Evolutionary conservation across 2,888 invertebrate species (phyloP).

Genomic region (Scelioninae gen. 1): DNA sequence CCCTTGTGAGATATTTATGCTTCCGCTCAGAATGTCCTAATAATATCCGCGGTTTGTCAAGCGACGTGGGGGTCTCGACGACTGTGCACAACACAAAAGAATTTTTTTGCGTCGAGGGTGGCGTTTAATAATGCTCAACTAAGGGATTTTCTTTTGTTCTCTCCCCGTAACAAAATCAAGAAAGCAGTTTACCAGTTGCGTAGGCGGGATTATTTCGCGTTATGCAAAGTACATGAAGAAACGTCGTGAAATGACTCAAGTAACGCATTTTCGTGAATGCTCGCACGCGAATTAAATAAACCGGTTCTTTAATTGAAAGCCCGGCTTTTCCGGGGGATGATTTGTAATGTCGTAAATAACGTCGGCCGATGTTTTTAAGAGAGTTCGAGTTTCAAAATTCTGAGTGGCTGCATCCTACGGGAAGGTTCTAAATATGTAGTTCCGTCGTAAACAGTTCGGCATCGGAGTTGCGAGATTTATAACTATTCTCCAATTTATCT

Average conservation of each 20-base stretch:
- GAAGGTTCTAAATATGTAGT: conserved; percentile 51
- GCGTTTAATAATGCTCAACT: conserved; percentile 66
- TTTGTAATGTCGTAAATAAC: conserved; percentile 40
- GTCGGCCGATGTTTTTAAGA: conserved; percentile 31
- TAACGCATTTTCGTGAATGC: neutral
- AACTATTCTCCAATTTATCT: conserved; percentile 51
- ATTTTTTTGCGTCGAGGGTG: conserved; percentile 71
- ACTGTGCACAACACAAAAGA: conserved; percentile 66
- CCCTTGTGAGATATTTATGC: conserved; percentile 73
- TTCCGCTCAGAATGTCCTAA: conserved; percentile 72
- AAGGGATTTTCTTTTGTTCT: conserved; percentile 70
- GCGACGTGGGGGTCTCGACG: conserved; percentile 65
- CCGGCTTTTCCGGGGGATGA: conserved; percentile 18
- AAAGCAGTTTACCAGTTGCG: conserved; percentile 24
- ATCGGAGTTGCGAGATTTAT: conserved; percentile 45
- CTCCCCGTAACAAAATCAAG: conserved; percentile 64
- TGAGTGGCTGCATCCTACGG: conserved; percentile 14
- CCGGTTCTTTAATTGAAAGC: conserved; percentile 35
- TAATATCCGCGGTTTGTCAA: conserved; percentile 68
- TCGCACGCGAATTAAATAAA: conserved; percentile 28
- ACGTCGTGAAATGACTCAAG: conserved; percentile 9
- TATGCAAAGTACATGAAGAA: conserved; percentile 23
- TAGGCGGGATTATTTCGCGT: conserved; percentile 21
- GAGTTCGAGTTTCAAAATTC: conserved; percentile 42
- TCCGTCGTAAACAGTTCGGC: conserved; percentile 47